These are phyloP conservation scores for Petrocephalus schoutedeni DNA, from an alignment of 2,797 vertebrate species.

Conservation along the genomic window DNA sequence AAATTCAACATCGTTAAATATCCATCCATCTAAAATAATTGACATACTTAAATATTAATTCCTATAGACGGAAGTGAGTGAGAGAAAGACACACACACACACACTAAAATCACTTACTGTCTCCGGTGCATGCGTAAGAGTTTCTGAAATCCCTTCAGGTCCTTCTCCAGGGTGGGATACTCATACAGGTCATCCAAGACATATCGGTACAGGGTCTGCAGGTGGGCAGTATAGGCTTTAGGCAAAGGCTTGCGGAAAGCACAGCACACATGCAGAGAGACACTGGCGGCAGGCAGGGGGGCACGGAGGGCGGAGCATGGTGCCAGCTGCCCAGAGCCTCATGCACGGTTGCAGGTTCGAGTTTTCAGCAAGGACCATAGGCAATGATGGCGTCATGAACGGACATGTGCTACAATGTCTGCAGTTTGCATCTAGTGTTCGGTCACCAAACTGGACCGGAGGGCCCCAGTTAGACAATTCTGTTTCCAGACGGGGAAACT, in stretches of 20 bases:
- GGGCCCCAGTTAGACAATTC: background rate
- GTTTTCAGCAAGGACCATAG: background rate
- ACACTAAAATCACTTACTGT: conserved; percentile 72
- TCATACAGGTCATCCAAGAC: conserved; percentile 93
- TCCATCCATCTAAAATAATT: background rate
- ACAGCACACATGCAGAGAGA: background rate
- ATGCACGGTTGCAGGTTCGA: background rate
- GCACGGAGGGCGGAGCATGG: background rate
- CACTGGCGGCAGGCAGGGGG: background rate
- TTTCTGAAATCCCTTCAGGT: conserved; percentile 94
- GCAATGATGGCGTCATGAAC: background rate
- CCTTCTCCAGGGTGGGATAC: conserved; percentile 88
- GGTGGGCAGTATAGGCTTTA: background rate
- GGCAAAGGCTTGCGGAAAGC: background rate
- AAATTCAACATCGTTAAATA: background rate
- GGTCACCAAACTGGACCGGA: background rate
- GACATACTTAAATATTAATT: background rate
- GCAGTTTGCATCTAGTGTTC: background rate
- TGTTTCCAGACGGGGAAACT: background rate
- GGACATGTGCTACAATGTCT: background rate
- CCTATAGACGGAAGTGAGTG: background rate
- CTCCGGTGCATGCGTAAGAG: conserved; percentile 83
- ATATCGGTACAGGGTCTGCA: conserved; percentile 86
- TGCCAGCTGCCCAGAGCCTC: background rate
- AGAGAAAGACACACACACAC: background rate